These are phyloP conservation scores for Rhinella marina DNA, from an alignment of 2,797 vertebrate species.

Conservation along the genomic window DNA sequence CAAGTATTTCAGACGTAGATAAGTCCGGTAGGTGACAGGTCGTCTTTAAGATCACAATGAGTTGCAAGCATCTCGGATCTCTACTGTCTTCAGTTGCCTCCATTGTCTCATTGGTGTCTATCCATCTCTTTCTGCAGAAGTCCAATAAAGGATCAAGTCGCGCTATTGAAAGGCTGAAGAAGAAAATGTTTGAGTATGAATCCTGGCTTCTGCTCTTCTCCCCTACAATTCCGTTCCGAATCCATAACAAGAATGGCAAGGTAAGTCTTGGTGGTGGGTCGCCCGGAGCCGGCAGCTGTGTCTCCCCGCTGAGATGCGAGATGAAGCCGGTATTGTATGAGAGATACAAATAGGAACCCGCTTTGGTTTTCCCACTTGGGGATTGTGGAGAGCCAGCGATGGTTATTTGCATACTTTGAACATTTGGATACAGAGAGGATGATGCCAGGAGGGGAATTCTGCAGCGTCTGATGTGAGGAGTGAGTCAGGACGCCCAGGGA, in stretches of 20 bases:
- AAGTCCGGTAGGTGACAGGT: no score
- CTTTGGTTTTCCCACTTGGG: slow-evolving; percentile 41
- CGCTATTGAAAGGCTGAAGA: slow-evolving; percentile 90
- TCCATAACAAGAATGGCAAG: slow-evolving; percentile 96
- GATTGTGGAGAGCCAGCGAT: slow-evolving; percentile 11
- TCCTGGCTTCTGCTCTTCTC: slow-evolving; percentile 94
- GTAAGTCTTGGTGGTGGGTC: slow-evolving; percentile 70
- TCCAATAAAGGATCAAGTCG: slow-evolving; percentile 92
- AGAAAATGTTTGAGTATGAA: slow-evolving; percentile 99
- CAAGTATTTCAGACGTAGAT: no score
- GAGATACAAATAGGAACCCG: slow-evolving; percentile 25
- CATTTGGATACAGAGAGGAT: slow-evolving; percentile 40
- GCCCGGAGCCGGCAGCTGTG: slow-evolving; percentile 26
- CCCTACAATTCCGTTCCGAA: slow-evolving; percentile 94
- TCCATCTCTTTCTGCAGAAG: slow-evolving; percentile 77
- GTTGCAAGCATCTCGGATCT: not conserved
- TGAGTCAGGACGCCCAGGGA: slow-evolving; percentile 54
- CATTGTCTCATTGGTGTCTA: not conserved
- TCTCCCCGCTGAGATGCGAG: slow-evolving; percentile 17
- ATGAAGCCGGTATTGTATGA: slow-evolving; percentile 23
- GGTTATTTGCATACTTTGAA: slow-evolving; percentile 62
- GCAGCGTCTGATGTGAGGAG: slow-evolving; percentile 54
- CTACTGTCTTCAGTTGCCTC: no score
- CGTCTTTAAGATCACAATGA: no score
- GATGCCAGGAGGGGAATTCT: slow-evolving; percentile 58